Percentiles rank a stretch among this genome's conserved stretches.
phyloP scores from a whole-genome alignment of 1,140 invertebrate species.

The Scaptomyza hsui region DNA sequence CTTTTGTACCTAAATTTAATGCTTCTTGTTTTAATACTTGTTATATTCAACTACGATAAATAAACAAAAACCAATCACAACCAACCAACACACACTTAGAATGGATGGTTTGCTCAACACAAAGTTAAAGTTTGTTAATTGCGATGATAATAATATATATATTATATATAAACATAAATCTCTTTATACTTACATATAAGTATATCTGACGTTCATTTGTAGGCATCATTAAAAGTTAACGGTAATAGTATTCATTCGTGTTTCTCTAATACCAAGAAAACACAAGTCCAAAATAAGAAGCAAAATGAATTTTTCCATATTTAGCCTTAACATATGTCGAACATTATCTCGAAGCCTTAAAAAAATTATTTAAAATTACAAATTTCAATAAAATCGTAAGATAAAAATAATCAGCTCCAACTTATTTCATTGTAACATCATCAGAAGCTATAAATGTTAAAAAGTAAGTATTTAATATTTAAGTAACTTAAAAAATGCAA shows the following conservation, averaged over 20 bases:
- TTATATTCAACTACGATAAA: conserved; percentile 45
- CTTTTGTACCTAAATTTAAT: conserved; percentile 81
- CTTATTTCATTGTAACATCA: no score
- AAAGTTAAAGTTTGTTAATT: conserved; percentile 54
- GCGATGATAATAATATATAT: conserved; percentile 22
- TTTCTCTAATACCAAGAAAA: conserved; percentile 25
- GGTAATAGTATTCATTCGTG: conserved; percentile 15
- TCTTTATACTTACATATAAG: conserved; percentile 12
- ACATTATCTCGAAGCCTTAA: conserved; percentile 77
- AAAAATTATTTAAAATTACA: conserved; percentile 69
- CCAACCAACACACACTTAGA: conserved; percentile 31
- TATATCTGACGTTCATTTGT: conserved; percentile 3
- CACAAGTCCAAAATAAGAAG: conserved; percentile 58
- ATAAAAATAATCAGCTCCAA: conserved; percentile 27
- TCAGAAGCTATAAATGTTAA: no score
- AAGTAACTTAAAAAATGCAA: no score
- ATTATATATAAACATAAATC: conserved; percentile 24
- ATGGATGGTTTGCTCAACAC: conserved; percentile 47
- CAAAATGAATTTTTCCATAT: conserved; percentile 67
- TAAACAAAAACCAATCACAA: conserved; percentile 15
- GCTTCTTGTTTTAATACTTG: conserved; percentile 67
- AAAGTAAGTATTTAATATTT: no score
- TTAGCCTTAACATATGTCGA: conserved; percentile 69
- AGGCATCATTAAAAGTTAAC: conserved; percentile 1
- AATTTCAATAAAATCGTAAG: conserved; percentile 74